phyloP scores from a whole-genome alignment of 2,113 vertebrate genomes.

The Herpailurus yagouaroundi region DNA sequence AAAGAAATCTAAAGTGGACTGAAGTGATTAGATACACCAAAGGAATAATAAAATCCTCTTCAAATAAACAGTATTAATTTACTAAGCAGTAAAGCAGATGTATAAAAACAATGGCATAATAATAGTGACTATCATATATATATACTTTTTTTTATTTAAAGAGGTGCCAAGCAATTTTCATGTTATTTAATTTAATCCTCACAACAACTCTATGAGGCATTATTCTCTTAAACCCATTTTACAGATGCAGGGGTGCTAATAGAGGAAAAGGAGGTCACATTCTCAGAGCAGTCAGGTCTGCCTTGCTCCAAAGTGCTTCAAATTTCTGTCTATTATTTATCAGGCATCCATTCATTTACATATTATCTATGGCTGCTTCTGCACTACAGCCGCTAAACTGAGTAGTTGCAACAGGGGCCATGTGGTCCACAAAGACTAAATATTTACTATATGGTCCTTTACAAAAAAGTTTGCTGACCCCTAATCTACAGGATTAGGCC shows the following conservation, averaged over 20 bases:
- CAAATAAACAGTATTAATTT: neutral
- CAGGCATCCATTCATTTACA: neutral
- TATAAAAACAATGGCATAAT: neutral
- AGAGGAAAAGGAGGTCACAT: neutral
- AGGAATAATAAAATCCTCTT: neutral
- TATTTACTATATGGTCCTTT: neutral
- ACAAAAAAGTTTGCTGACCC: neutral
- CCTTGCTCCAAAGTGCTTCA: neutral
- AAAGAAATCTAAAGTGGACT: neutral
- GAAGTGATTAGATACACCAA: neutral
- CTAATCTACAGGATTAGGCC: neutral
- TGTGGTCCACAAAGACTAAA: neutral
- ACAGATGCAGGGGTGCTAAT: neutral
- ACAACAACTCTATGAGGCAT: neutral
- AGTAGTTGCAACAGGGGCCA: neutral
- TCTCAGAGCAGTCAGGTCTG: neutral
- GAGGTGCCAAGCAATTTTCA: neutral
- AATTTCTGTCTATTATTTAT: neutral
- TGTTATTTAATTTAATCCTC: neutral
- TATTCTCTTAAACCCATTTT: neutral
- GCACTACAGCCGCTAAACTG: neutral
- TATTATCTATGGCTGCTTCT: neutral
- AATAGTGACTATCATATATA: neutral
- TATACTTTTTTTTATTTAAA: neutral
- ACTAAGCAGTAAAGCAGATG: neutral